These are phyloP conservation scores for Chamaea fasciata DNA, from an alignment of 2,113 vertebrate species.

Conservation along the genomic window DNA sequence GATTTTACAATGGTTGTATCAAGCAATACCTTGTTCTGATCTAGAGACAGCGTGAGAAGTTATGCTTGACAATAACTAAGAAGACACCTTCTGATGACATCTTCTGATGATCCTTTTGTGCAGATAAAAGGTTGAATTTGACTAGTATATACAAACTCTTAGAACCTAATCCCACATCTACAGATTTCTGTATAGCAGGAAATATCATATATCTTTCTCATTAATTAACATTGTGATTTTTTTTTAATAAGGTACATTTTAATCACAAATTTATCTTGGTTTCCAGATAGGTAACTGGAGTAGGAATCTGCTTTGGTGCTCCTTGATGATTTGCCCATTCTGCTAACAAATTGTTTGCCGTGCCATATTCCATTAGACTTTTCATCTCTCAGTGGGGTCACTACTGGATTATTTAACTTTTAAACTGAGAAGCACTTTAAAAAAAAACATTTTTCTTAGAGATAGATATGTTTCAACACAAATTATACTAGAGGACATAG, in stretches of 20 bases:
- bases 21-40: background rate
- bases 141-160: background rate
- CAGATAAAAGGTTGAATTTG: background rate
- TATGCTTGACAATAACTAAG: background rate
- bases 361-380: slow-evolving; percentile 37
- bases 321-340: slow-evolving; percentile 49
- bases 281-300: background rate
- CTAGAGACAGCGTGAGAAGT: background rate
- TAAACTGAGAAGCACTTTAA: slow-evolving; percentile 34
- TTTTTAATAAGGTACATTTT: background rate
- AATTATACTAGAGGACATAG: background rate
- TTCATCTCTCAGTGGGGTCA: background rate
- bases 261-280: slow-evolving; percentile 8
- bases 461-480: background rate
- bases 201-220: background rate
- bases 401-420: slow-evolving; percentile 42
- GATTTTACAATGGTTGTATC: background rate
- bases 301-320: slow-evolving; percentile 18
- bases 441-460: background rate
- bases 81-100: background rate
- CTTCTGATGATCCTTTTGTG: background rate
- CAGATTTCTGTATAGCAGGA: background rate
- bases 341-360: slow-evolving; percentile 30
- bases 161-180: background rate
- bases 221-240: background rate